Conservation (phyloP, 30 jellyfish, hydroid and myxozoan genomes). For the Hydractinia echinata region DNA sequence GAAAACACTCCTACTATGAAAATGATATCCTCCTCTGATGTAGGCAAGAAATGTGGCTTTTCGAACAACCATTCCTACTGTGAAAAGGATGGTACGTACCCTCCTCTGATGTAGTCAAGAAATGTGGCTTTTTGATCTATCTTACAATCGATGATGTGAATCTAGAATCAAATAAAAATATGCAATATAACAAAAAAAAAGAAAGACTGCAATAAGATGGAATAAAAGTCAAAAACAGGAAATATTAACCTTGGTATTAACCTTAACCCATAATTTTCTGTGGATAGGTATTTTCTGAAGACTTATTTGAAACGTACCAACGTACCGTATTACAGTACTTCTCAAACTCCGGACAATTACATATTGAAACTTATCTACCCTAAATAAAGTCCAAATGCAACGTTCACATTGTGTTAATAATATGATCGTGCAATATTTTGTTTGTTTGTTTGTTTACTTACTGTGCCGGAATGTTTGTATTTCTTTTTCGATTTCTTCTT, state of each 20-base stretch:
- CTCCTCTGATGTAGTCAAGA: constrained; percentile 62
- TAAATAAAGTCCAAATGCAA: background rate
- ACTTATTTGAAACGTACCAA: too few species aligned
- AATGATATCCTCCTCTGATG: constrained; percentile 58
- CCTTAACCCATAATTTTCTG: too few species aligned
- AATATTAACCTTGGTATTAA: too few species aligned
- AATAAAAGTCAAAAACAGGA: too few species aligned
- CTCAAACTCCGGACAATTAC: too few species aligned
- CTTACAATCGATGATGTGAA: background rate
- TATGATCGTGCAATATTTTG: too few species aligned
- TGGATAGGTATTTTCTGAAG: too few species aligned
- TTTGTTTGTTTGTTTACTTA: constrained; percentile 2
- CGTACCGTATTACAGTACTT: too few species aligned
- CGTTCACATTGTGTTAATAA: background rate
- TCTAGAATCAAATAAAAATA: constrained; percentile 3
- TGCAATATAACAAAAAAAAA: too few species aligned
- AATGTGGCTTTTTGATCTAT: constrained; percentile 7
- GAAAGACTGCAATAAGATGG: too few species aligned
- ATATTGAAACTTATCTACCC: too few species aligned
- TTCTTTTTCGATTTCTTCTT: constrained; percentile 58
- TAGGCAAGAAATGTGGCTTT: constrained; percentile 45
- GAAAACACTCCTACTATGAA: background rate
- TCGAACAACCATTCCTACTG: background rate
- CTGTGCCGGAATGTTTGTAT: constrained; percentile 70
- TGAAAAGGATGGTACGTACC: constrained; percentile 31